phyloP scores from a whole-genome alignment of 2,888 invertebrate genomes.

The Brachypalpus laphriformis region DNA sequence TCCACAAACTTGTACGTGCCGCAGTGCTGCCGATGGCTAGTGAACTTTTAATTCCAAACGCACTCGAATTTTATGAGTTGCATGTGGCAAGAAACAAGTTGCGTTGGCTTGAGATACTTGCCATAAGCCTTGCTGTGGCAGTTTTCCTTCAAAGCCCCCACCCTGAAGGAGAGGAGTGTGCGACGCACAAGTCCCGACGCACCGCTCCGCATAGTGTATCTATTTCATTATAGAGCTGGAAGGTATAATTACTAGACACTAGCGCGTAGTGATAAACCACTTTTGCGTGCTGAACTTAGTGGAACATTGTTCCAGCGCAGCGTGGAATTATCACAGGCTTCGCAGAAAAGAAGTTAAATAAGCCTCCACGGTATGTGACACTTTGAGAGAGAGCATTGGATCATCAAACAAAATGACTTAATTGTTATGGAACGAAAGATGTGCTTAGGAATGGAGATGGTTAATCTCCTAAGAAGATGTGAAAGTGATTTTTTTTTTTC shows the following conservation, averaged over 20 bases:
- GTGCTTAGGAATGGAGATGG: not conserved
- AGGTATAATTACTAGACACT: constrained; percentile 27
- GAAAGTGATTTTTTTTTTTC: constrained; percentile 23
- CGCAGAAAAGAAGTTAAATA: not conserved
- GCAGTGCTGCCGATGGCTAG: not conserved
- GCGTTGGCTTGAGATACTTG: not conserved
- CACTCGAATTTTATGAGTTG: constrained; percentile 30
- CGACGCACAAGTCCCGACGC: constrained; percentile 22
- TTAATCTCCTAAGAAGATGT: not conserved
- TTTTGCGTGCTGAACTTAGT: not conserved
- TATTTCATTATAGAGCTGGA: constrained; percentile 22
- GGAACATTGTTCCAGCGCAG: constrained; percentile 5
- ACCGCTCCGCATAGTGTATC: not conserved
- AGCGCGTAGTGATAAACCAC: not conserved
- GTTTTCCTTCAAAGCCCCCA: constrained; percentile 1
- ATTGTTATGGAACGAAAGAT: constrained; percentile 4
- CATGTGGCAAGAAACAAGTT: constrained; percentile 9
- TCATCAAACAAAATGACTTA: not conserved
- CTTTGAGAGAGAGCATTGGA: not conserved
- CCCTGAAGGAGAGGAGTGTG: not conserved
- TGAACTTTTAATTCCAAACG: constrained; percentile 37
- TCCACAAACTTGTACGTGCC: not conserved
- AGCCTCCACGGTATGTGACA: not conserved
- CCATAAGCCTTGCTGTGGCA: constrained; percentile 18
- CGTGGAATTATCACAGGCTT: constrained; percentile 24